These are phyloP conservation scores for Zhuqinia jingwanae DNA, from an alignment of 2,888 invertebrate species.

Conservation along the genomic window DNA sequence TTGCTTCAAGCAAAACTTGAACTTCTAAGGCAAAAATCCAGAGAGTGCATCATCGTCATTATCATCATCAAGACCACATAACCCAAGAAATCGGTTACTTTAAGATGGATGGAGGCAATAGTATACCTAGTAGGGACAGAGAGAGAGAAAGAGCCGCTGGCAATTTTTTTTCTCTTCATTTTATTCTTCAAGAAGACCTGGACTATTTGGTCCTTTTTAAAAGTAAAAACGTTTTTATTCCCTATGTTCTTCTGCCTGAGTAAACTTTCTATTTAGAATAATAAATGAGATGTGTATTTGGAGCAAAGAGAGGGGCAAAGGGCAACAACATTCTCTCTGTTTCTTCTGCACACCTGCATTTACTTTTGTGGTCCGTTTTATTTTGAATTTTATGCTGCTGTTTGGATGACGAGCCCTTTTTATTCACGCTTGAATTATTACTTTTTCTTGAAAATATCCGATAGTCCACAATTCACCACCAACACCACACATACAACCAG, in stretches of 20 bases:
- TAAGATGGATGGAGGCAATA: not conserved
- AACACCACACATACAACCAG: too few species aligned
- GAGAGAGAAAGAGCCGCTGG: conserved; percentile 48
- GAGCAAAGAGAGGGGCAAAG: conserved; percentile 6
- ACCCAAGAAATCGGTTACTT: too few species aligned
- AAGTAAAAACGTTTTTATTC: conserved; percentile 26
- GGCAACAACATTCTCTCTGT: conserved; percentile 25
- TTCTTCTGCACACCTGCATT: conserved; percentile 49
- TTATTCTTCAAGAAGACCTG: conserved; percentile 3
- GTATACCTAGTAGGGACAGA: not conserved
- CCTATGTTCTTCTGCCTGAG: conserved; percentile 40
- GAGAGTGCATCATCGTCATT: too few species aligned
- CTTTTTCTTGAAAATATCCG: conserved; percentile 7
- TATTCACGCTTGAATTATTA: conserved; percentile 52
- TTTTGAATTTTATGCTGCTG: not conserved
- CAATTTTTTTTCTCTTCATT: conserved; percentile 52
- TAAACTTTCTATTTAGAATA: conserved; percentile 36
- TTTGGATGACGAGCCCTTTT: conserved; percentile 27
- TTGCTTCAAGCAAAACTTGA: conserved; percentile 50
- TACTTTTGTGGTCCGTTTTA: too few species aligned
- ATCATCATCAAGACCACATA: not conserved
- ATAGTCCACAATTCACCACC: conserved; percentile 18
- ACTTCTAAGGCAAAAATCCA: conserved; percentile 30
- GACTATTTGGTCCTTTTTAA: not conserved
- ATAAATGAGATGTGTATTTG: conserved; percentile 21